Evolutionary conservation across 2,113 vertebrate species (phyloP).

Genomic region (Passer montanus): DNA sequence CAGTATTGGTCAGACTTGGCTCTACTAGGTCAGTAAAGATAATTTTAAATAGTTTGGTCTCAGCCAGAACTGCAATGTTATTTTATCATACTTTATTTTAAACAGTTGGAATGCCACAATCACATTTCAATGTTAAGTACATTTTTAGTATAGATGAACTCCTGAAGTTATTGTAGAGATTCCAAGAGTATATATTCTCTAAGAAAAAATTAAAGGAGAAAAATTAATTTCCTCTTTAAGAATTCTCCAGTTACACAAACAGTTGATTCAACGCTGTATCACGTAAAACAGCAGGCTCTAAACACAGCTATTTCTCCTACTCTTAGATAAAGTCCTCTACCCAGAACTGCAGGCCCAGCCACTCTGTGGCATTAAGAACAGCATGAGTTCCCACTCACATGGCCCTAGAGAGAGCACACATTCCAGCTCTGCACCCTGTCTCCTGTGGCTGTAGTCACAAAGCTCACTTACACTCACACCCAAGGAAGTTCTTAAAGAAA

Average conservation of each 20-base stretch:
- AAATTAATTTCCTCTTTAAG: background rate
- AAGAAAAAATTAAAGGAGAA: background rate
- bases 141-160: background rate
- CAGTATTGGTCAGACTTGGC: background rate
- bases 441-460: background rate
- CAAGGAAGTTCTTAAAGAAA: background rate
- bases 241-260: background rate
- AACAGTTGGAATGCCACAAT: background rate
- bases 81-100: background rate
- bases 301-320: background rate
- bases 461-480: background rate
- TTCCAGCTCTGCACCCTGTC: background rate
- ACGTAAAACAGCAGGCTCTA: background rate
- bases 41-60: background rate
- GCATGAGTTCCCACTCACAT: accelerated
- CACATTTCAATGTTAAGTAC: background rate
- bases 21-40: background rate
- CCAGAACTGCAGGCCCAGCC: background rate
- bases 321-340: background rate
- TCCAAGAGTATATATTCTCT: background rate
- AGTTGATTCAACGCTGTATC: background rate
- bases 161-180: background rate
- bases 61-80: background rate
- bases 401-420: accelerated
- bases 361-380: background rate